Conservation (phyloP, 2,888 invertebrate genomes). For the Synanthedon andrenaeformis region DNA sequence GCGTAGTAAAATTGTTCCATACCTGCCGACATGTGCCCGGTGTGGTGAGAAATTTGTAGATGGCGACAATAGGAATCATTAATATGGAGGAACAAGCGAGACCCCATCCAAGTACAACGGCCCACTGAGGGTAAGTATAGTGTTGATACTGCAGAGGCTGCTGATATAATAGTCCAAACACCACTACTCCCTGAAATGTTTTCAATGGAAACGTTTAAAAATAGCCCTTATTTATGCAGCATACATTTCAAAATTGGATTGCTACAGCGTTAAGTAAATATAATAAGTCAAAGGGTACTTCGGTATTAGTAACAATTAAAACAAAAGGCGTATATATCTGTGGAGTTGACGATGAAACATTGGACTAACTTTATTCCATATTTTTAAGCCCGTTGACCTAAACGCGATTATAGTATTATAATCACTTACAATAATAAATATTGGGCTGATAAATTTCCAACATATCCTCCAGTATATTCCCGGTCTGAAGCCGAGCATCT, state of each 20-base stretch:
- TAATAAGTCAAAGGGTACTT: too few relatives aligned
- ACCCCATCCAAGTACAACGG: conserved; percentile 77
- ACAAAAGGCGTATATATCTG: too few relatives aligned
- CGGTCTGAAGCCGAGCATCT: conserved; percentile 82
- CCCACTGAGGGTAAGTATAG: conserved; percentile 79
- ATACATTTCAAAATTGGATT: too few relatives aligned
- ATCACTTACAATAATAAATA: conserved; percentile 79
- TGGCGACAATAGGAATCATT: conserved; percentile 78
- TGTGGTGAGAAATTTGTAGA: conserved; percentile 73
- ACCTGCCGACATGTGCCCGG: conserved; percentile 78
- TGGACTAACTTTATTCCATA: too few relatives aligned
- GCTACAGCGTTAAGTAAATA: too few relatives aligned
- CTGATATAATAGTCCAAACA: conserved; percentile 74
- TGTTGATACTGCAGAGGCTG: conserved; percentile 76
- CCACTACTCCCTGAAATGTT: conserved; percentile 71
- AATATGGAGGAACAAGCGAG: conserved; percentile 80
- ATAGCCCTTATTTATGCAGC: too few relatives aligned
- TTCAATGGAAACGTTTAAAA: not conserved
- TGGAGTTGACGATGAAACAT: too few relatives aligned
- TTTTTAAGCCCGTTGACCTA: too few relatives aligned
- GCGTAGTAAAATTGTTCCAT: conserved; percentile 8
- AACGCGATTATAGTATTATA: too few relatives aligned
- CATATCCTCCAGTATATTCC: conserved; percentile 85
- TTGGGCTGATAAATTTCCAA: conserved; percentile 87
- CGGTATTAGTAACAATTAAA: too few relatives aligned